phyloP scores from a whole-genome alignment of 2,113 vertebrate genomes.

The Spheniscus mendiculus region DNA sequence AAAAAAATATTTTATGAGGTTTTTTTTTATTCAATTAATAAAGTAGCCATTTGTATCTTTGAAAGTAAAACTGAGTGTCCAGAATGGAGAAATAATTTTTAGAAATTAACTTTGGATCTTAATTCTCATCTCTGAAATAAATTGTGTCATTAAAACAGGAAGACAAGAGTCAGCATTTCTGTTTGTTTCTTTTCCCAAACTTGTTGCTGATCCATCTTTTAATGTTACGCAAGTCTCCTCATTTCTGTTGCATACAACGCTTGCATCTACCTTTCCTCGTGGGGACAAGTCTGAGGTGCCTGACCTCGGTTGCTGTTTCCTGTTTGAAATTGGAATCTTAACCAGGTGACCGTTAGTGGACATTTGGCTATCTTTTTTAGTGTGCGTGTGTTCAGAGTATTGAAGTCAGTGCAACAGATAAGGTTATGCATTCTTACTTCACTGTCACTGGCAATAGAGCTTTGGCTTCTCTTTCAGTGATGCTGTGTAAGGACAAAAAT shows the following conservation, averaged over 20 bases:
- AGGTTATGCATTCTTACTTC: background rate
- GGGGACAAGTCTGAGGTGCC: background rate
- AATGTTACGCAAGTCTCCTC: background rate
- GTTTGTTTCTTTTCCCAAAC: conserved; percentile 1
- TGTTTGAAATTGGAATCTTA: background rate
- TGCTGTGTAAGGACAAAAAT: background rate
- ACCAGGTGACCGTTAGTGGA: background rate
- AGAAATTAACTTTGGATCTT: background rate
- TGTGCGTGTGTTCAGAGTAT: background rate
- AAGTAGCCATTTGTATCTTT: conserved; percentile 35
- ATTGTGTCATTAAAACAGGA: conserved; percentile 24
- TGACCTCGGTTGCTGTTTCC: background rate
- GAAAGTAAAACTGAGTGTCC: background rate
- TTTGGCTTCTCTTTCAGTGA: background rate
- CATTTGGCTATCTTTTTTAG: background rate
- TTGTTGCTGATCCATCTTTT: conserved; percentile 4
- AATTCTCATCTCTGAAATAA: conserved; percentile 44
- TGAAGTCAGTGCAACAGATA: background rate
- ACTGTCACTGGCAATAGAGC: background rate
- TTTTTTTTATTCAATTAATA: background rate
- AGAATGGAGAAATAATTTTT: background rate
- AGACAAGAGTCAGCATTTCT: conserved; percentile 37
- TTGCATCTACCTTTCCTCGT: background rate
- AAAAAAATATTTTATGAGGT: background rate
- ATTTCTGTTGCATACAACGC: background rate